Percentiles rank a stretch among this genome's conserved stretches.
These are phyloP conservation scores for Sebastes itinus DNA, from an alignment of 2,797 vertebrate species.

Conservation along the genomic window DNA sequence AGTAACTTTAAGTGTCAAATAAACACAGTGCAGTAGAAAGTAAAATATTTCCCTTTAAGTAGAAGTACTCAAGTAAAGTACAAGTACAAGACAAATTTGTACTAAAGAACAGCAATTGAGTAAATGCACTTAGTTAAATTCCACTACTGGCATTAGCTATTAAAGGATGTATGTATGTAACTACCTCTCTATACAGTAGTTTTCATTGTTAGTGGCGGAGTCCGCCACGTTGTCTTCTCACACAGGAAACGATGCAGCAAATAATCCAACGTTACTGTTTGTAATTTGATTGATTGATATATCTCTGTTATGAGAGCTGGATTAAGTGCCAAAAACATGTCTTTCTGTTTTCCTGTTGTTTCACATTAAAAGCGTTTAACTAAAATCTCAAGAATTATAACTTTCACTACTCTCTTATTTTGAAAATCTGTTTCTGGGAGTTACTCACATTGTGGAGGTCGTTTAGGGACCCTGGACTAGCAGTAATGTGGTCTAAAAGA, in stretches of 20 bases:
- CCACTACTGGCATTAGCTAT: neutral
- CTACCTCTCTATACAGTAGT: neutral
- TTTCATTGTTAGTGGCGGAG: neutral
- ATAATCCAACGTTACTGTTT: no score
- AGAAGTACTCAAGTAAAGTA: neutral
- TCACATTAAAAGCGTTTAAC: neutral
- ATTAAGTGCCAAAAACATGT: neutral
- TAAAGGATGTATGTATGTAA: neutral
- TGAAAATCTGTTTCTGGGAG: neutral
- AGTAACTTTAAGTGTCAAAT: neutral
- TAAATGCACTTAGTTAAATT: neutral
- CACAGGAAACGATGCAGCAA: neutral
- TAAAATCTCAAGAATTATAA: neutral
- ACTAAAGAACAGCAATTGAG: neutral
- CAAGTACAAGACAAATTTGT: neutral
- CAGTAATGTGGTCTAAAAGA: conserved; percentile 46
- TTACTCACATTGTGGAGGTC: neutral
- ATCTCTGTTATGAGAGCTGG: neutral
- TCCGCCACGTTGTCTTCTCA: neutral
- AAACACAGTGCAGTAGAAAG: neutral
- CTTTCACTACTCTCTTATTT: neutral
- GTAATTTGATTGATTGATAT: neutral
- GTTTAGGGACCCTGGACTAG: neutral
- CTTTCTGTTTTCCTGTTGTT: neutral
- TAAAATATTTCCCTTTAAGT: neutral